phyloP scores from a whole-genome alignment of 2,888 invertebrate genomes.

The Seira ritae region DNA sequence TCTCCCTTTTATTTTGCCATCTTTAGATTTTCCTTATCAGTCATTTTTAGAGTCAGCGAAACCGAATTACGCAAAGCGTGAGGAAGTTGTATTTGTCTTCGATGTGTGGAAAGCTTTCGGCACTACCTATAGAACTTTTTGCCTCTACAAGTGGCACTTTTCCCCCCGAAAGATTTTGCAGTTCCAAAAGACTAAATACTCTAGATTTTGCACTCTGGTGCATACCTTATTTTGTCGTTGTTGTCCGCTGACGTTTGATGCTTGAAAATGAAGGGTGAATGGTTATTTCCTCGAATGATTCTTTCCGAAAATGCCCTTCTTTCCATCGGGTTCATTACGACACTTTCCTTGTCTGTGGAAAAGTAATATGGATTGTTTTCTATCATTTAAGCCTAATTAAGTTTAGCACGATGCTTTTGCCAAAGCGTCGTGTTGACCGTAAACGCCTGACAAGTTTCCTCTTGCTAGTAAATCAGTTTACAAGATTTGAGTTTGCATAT shows the following conservation, averaged over 20 bases:
- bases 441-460: too few relatives aligned
- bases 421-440: too few relatives aligned
- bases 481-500: too few relatives aligned
- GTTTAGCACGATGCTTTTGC: too few relatives aligned
- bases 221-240: neutral
- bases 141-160: constrained; percentile 32
- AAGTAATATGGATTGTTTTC: neutral
- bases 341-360: neutral
- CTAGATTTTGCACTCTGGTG: neutral
- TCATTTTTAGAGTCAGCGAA: constrained; percentile 27
- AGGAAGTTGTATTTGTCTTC: neutral
- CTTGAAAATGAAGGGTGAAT: neutral
- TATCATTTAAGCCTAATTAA: too few relatives aligned
- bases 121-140: neutral
- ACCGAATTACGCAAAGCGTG: neutral
- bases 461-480: too few relatives aligned
- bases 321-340: too few relatives aligned
- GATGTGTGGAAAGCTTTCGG: constrained; percentile 21
- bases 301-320: neutral
- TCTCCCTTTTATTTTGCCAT: constrained; percentile 22
- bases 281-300: neutral
- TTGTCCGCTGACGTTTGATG: neutral
- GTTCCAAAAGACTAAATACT: constrained; percentile 7
- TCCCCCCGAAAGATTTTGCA: neutral
- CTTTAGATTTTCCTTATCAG: constrained; percentile 41